Percentiles rank a stretch among this genome's conserved stretches.
Evolutionary conservation across 2,797 vertebrate species (phyloP).

Genomic region (Galaxias olidus): DNA sequence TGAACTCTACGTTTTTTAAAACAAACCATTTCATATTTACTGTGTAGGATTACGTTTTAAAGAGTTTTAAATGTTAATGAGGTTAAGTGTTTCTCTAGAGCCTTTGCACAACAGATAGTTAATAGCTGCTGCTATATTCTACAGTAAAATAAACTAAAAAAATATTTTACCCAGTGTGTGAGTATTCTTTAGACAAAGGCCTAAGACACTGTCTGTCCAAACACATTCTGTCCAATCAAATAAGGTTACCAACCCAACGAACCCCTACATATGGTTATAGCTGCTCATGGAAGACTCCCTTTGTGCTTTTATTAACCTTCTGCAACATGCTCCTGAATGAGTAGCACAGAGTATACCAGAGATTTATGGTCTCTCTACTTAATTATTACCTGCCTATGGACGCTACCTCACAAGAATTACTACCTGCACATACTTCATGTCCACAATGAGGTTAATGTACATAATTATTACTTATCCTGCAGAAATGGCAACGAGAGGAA

Average conservation of each 20-base stretch:
- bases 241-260: background rate
- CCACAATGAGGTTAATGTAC: constrained; percentile 43
- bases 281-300: constrained; percentile 1
- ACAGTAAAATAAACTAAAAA: constrained; percentile 11
- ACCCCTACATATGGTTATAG: background rate
- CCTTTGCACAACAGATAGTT: too few relatives aligned
- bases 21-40: constrained; percentile 8
- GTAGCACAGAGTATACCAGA: constrained; percentile 39
- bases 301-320: constrained; percentile 52
- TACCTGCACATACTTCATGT: constrained; percentile 46
- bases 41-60: constrained; percentile 21
- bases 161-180: too few relatives aligned
- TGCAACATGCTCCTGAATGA: constrained; percentile 39
- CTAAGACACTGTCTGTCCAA: too few relatives aligned
- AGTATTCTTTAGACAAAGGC: too few relatives aligned
- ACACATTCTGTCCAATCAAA: too few relatives aligned
- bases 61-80: background rate
- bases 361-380: constrained; percentile 67
- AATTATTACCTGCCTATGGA: constrained; percentile 73
- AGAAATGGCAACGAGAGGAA: constrained; percentile 54
- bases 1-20: background rate
- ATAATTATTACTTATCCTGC: constrained; percentile 62
- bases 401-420: constrained; percentile 61
- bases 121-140: too few relatives aligned
- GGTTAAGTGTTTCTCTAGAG: background rate